These are phyloP conservation scores for Hipparchia semele DNA, from an alignment of 2,888 invertebrate species.

Conservation along the genomic window DNA sequence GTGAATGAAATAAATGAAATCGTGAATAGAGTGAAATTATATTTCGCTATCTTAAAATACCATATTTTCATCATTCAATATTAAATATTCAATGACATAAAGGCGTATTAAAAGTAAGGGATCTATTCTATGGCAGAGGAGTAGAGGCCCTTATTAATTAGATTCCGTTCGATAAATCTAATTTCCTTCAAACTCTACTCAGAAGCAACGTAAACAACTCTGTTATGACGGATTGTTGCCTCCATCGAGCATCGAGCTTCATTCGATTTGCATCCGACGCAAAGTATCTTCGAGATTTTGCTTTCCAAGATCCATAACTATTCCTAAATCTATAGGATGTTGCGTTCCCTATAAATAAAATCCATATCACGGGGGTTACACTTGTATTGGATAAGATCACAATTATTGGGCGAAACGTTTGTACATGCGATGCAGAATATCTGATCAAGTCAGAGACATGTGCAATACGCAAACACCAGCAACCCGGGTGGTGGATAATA, in stretches of 20 bases:
- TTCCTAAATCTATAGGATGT: neutral
- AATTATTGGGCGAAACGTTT: too few species aligned
- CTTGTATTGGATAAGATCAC: too few species aligned
- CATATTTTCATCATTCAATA: neutral
- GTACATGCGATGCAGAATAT: too few species aligned
- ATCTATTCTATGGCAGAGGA: neutral
- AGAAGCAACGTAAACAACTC: constrained; percentile 27
- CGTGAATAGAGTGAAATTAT: too few species aligned
- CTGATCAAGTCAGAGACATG: too few species aligned
- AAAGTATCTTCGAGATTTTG: neutral
- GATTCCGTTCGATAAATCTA: constrained; percentile 17
- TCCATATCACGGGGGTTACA: too few species aligned
- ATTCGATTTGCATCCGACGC: constrained; percentile 17
- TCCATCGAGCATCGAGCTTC: constrained; percentile 16
- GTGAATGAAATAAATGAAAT: too few species aligned
- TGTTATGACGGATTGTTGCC: constrained; percentile 32
- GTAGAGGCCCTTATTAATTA: neutral
- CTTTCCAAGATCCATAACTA: neutral
- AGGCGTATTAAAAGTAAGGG: neutral
- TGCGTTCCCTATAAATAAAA: too few species aligned
- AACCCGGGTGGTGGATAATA: too few species aligned
- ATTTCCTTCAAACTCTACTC: constrained; percentile 24
- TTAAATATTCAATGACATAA: neutral
- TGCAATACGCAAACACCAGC: too few species aligned
- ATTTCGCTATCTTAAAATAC: too few species aligned